Base-by-base conservation (phyloP, 92 coral and sea anemone species). In the Galaxea fascicularis region DNA sequence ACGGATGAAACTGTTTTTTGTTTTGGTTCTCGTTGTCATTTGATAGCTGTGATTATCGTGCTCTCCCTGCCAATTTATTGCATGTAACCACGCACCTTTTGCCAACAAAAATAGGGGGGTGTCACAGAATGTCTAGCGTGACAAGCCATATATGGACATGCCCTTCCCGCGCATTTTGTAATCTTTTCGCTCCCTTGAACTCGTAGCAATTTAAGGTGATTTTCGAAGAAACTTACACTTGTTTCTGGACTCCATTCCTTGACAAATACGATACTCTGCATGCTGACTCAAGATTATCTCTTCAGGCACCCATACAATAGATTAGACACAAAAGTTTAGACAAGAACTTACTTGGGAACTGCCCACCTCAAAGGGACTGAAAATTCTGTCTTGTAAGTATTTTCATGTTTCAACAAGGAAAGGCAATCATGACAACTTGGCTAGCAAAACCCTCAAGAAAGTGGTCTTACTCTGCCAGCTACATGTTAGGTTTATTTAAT, bases 261-360 rank as follows among this genome's bases (percentile, higher is more conserved):
- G n/a, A n/a, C n/a, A n/a, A 17, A 9, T 26, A 20, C 77, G 56
- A 65, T 92, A 82, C 52, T 85, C 86, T 14, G 85, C 83, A 51
- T 66, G 83, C 86, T 89, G 95, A 82, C 88, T 76, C 45, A 92
- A 57, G 39, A 86, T 69, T 41, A 92, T 71, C 74, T 92, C 90
- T 74, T 88, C 67, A 28, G 95, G 95, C 88, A 82, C 93, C 95
- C 89, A n/a, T 59, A n/a, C n/a, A n/a, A n/a, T n/a, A n/a, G n/a
- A n/a, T n/a, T n/a, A n/a, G n/a, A n/a, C n/a, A 67, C 62, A 56
- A 56, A 12, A 56, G 17, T 3, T 56, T 9, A 56, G 15, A 56
- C 15, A 56, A 56, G 62, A 14, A 56, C 62, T 49, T 49, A 49
- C 54, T 49, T 49, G 54, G 54, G 54, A 49, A 49, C 54, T 49